Evolutionary conservation across 2,797 vertebrate species (phyloP), one percentile per base, ranked within the genome.

Genomic region (Gambelia wislizenii): DNA sequence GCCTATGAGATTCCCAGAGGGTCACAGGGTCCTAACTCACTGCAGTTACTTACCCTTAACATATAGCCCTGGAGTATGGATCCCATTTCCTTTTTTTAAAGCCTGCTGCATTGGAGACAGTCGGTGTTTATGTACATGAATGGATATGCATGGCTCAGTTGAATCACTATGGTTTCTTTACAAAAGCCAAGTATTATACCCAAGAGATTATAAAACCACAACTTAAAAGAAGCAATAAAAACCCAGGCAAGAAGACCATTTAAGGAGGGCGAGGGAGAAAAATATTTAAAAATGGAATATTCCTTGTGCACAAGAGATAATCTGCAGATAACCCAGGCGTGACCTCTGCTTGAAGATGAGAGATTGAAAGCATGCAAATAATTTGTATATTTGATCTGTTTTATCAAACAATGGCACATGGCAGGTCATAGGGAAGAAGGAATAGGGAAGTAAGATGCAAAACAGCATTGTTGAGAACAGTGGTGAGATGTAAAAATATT

Each of bases 301-400:
- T 92, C 95, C 81, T 90, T 92, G 44, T 82, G 59, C 74, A 9
- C 89, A 91, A 92, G 76, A 92, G 81, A 56, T 83, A 89, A 91
- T 76, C 91, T 93, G 89, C 72, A 93, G 91, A 91, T 81, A 91
- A 95, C 82, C 82, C 49, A 22, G 36, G 36, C 89, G 61, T 92
- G 90, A 96, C 88, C 56, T 95, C 90, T 67, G 9, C 81, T 1
- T 86, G 64, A 90, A 81, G 91, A 88, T 89, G 77, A 94, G 0
- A 74, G 1, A 83, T 89, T n/a, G 0, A 5, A 89, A 94, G 72
- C 79, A 90, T 88, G 80, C 49, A 92, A 88, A 82, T 83, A 85
- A 47, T 94, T 88, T 89, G 22, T 89, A 91, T 70, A 56, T 89
- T 77, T 93, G 96, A 95, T 96, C 95, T 96, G 93, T 94, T 94